A percentile compares a stretch with the other conserved stretches of the same genome.
Evolutionary conservation across 2,888 invertebrate genomes (phyloP).

Genomic region (Tuta absoluta): DNA sequence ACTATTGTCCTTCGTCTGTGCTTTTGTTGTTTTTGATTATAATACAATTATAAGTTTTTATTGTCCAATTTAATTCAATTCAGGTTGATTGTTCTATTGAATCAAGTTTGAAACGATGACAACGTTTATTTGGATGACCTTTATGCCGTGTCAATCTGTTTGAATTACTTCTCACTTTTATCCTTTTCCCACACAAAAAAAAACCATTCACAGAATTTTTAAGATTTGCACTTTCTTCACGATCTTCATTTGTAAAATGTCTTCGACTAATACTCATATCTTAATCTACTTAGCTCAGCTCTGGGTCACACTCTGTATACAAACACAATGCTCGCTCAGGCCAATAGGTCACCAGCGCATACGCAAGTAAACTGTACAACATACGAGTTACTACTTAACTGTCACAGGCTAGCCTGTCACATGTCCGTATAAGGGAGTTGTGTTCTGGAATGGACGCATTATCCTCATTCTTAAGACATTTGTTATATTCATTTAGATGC

Average conservation of each 20-base stretch:
- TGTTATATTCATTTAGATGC: not conserved
- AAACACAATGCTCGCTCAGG: conserved; percentile 18
- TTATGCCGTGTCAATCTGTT: not conserved
- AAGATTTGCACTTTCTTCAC: no score
- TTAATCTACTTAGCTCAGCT: not conserved
- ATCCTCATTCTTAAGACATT: not conserved
- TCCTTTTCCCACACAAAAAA: not conserved
- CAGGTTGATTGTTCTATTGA: not conserved
- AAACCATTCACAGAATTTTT: not conserved
- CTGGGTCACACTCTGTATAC: not conserved
- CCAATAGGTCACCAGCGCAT: conserved; percentile 19
- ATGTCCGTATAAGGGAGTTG: not conserved
- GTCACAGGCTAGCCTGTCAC: not conserved
- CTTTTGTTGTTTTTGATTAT: no score
- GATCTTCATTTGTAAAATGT: not conserved
- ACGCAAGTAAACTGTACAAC: not conserved
- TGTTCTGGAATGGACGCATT: not conserved
- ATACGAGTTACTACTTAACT: not conserved
- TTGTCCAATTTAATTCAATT: not conserved
- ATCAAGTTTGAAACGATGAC: not conserved
- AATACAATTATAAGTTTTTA: not conserved
- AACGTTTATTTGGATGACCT: not conserved
- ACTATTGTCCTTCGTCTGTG: no score
- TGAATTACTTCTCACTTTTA: not conserved
- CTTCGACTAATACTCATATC: not conserved